Conservation (phyloP, 2,888 invertebrate genomes). For the Folsomia candida region DNA sequence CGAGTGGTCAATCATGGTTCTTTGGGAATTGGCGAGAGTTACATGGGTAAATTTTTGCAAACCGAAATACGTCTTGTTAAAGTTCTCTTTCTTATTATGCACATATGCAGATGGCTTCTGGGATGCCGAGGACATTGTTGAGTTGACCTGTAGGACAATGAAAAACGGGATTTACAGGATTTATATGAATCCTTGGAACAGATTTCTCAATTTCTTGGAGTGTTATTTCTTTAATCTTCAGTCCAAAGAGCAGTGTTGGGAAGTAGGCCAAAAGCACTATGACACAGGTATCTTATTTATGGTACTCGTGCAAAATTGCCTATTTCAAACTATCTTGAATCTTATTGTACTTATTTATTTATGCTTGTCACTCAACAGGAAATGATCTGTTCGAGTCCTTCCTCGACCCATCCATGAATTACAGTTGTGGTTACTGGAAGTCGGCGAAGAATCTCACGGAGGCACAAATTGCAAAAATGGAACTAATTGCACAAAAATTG, state of each 20-base stretch:
- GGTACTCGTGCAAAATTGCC: neutral
- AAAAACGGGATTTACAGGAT: slow-evolving; percentile 16
- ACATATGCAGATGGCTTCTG: slow-evolving; percentile 30
- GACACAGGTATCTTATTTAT: slow-evolving; percentile 19
- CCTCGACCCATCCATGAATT: too few species aligned
- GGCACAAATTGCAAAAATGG: too few species aligned
- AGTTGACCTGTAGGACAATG: slow-evolving; percentile 24
- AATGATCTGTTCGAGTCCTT: too few species aligned
- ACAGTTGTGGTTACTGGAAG: too few species aligned
- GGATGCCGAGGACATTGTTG: slow-evolving; percentile 31
- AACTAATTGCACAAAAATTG: too few species aligned
- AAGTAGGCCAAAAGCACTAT: slow-evolving; percentile 31
- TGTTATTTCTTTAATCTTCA: slow-evolving; percentile 31
- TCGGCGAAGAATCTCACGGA: too few species aligned
- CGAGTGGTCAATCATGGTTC: slow-evolving; percentile 16
- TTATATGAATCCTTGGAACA: slow-evolving; percentile 26
- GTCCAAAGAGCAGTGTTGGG: slow-evolving; percentile 25
- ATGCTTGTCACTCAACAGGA: neutral
- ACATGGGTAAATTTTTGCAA: too few species aligned
- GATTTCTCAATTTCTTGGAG: slow-evolving; percentile 27
- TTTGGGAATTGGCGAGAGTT: slow-evolving; percentile 24
- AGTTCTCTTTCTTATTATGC: too few species aligned
- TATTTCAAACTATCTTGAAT: neutral
- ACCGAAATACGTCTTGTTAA: too few species aligned
- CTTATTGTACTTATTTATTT: neutral